Percentiles rank a stretch among this genome's conserved stretches.
Conservation (phyloP, 2,797 vertebrate genomes). For the Craterocephalus amniculus region DNA sequence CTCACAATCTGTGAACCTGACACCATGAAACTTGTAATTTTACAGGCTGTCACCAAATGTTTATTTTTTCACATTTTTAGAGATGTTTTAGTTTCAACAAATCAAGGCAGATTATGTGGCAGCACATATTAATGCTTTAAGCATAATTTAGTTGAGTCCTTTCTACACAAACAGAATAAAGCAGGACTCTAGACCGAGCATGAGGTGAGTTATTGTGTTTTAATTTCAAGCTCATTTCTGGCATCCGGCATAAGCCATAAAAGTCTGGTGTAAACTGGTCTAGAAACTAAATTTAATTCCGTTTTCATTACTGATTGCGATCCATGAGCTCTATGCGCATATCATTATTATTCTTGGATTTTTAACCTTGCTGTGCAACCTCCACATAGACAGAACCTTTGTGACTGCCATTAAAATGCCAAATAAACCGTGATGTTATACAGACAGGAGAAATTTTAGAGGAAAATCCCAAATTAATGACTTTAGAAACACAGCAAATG, state of each 20-base stretch:
- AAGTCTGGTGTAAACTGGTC: not conserved
- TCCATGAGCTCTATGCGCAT: conserved; percentile 1
- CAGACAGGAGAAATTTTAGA: not conserved
- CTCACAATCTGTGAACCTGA: not conserved
- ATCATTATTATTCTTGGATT: not conserved
- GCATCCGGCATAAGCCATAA: not conserved
- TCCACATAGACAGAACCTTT: not conserved
- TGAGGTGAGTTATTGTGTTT: too few relatives aligned
- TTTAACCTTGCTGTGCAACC: not conserved
- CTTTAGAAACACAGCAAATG: not conserved
- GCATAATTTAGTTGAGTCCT: not conserved
- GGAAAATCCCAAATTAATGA: not conserved
- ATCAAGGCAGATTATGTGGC: too few relatives aligned
- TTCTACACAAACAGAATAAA: not conserved
- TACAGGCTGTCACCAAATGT: not conserved
- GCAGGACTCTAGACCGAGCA: too few relatives aligned
- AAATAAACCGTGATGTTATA: not conserved
- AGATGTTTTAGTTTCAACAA: not conserved
- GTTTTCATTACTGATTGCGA: conserved; percentile 6
- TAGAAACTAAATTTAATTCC: conserved; percentile 1
- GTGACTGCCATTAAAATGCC: not conserved
- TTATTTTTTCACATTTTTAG: not conserved
- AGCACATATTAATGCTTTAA: too few relatives aligned
- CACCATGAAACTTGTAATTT: not conserved
- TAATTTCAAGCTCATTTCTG: too few relatives aligned